Conservation (phyloP, 2,113 vertebrate species). For the Siphamia tubifer region DNA sequence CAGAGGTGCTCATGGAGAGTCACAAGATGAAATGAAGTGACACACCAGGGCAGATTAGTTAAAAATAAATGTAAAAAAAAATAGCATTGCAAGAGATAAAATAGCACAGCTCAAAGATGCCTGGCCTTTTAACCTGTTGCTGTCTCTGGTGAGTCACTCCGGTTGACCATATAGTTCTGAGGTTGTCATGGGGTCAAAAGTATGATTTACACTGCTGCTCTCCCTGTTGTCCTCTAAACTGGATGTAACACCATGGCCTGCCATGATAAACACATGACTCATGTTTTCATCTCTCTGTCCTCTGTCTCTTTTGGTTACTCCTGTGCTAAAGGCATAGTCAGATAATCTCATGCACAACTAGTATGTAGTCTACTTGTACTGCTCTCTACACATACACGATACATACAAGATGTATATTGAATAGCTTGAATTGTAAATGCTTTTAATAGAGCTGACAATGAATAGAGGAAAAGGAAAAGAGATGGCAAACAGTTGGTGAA, state of each 20-base stretch:
- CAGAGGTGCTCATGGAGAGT: background rate
- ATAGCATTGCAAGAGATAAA: background rate
- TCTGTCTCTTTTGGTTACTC: constrained; percentile 11
- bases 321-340: background rate
- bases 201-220: constrained; percentile 1
- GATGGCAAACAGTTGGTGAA: constrained; percentile 55
- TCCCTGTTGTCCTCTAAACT: background rate
- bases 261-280: constrained; percentile 34
- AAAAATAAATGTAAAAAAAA: background rate
- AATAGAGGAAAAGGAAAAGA: constrained; percentile 40
- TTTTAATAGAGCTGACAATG: constrained; percentile 62
- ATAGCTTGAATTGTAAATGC: constrained; percentile 46
- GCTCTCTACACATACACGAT: no score
- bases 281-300: constrained; percentile 22
- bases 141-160: background rate
- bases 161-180: constrained; percentile 6
- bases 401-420: no score
- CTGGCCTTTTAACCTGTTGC: background rate
- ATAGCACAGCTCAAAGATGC: background rate
- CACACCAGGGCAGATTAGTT: background rate
- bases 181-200: constrained; percentile 1
- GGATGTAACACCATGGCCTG: background rate
- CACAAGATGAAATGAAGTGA: background rate
- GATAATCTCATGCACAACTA: background rate
- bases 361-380: background rate